Percentiles rank a stretch among this genome's conserved stretches.
Evolutionary conservation across 2,797 vertebrate species (phyloP).

Genomic region (Clarias fuscus): DNA sequence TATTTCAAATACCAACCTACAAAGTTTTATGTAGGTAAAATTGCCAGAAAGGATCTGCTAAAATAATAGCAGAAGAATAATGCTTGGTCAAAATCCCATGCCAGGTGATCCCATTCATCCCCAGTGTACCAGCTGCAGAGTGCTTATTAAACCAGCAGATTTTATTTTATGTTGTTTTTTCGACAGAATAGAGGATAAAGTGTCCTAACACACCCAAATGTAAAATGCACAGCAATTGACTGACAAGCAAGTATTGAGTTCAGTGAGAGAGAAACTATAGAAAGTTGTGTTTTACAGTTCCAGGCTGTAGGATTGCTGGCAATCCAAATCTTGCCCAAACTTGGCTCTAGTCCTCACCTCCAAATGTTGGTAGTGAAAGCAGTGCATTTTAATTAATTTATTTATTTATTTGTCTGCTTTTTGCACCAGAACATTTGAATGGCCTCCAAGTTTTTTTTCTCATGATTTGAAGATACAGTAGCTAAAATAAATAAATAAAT

Average conservation of each 20-base stretch:
- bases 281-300: background rate
- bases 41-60: background rate
- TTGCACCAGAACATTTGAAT: background rate
- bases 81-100: background rate
- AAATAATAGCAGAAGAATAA: background rate
- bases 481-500: no score
- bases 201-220: background rate
- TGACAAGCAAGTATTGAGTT: background rate
- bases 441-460: background rate
- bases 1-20: background rate
- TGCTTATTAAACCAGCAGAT: background rate
- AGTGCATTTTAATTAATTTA: no score
- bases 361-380: background rate
- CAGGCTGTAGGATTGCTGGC: background rate
- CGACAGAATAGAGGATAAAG: background rate
- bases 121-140: background rate
- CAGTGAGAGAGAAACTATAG: background rate
- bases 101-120: background rate
- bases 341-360: constrained; percentile 4
- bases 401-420: background rate
- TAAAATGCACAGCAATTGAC: constrained; percentile 2
- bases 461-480: constrained; percentile 1
- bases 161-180: background rate
- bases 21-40: background rate
- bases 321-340: constrained; percentile 4